Percentiles rank a stretch among this genome's conserved stretches.
Conservation (phyloP, 2,797 vertebrate species). For the Myotis findleyi region DNA sequence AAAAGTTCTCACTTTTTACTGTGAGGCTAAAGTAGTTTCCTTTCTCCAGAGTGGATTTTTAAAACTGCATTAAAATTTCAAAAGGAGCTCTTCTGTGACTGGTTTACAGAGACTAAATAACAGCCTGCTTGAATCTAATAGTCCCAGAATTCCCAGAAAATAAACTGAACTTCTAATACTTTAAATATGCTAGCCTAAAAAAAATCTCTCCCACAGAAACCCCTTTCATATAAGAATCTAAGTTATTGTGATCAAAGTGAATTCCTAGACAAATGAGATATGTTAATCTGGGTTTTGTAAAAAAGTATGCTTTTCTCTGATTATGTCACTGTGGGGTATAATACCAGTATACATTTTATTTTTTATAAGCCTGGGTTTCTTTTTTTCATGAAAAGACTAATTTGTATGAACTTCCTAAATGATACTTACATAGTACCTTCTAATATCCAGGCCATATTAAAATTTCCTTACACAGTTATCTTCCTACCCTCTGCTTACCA, state of each 20-base stretch:
- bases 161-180: slow-evolving; percentile 10
- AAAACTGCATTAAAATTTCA: slow-evolving; percentile 33
- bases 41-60: not conserved
- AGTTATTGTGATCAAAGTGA: not conserved
- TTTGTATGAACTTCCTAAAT: slow-evolving; percentile 13
- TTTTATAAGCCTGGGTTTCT: not conserved
- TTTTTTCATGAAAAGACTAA: slow-evolving; percentile 35
- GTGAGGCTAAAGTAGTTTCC: not conserved
- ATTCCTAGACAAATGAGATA: not conserved
- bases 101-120: not conserved
- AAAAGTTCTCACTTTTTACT: not conserved
- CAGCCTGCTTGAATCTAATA: not conserved
- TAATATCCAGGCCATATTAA: not conserved
- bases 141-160: not conserved
- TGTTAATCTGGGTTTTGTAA: not conserved
- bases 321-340: not conserved
- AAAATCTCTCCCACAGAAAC: not conserved
- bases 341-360: not conserved
- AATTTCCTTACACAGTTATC: not conserved
- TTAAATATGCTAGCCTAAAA: slow-evolving; percentile 2
- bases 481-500: not conserved
- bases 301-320: not conserved
- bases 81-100: not conserved
- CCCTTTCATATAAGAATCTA: not conserved
- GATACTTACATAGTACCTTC: not conserved